These are phyloP conservation scores for Carduelis carduelis DNA, from an alignment of 2,797 vertebrate genomes.

Conservation along the genomic window DNA sequence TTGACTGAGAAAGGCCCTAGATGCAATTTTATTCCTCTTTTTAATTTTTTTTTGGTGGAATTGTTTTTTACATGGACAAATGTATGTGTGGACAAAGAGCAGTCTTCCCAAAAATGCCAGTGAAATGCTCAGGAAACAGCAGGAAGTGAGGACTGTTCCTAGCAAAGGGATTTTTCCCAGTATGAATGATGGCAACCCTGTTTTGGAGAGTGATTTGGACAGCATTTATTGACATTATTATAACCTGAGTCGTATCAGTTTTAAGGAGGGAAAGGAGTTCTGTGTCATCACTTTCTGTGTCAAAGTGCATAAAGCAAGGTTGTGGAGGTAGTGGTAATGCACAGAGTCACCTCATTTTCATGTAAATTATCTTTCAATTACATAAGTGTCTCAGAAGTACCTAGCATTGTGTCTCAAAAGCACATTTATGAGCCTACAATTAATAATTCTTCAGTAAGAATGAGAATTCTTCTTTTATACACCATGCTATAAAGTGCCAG, in stretches of 20 bases:
- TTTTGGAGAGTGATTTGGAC: not conserved
- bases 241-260: not conserved
- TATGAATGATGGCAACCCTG: fast-evolving
- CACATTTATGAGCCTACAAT: not conserved
- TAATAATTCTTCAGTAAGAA: not conserved
- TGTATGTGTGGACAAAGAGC: not conserved
- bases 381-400: not conserved
- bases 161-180: not conserved
- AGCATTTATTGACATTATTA: not conserved
- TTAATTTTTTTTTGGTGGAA: not conserved
- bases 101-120: not conserved
- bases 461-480: not conserved
- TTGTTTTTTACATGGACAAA: not conserved
- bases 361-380: not conserved
- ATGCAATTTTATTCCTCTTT: not conserved
- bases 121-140: not conserved
- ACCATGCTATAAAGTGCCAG: not conserved
- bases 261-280: not conserved
- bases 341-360: not conserved
- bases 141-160: not conserved
- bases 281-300: not conserved
- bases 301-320: not conserved
- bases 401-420: not conserved
- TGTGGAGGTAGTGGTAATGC: not conserved
- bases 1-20: not conserved